phyloP scores from a whole-genome alignment of 1,140 invertebrate genomes.

The Apocrypta bakeri region DNA sequence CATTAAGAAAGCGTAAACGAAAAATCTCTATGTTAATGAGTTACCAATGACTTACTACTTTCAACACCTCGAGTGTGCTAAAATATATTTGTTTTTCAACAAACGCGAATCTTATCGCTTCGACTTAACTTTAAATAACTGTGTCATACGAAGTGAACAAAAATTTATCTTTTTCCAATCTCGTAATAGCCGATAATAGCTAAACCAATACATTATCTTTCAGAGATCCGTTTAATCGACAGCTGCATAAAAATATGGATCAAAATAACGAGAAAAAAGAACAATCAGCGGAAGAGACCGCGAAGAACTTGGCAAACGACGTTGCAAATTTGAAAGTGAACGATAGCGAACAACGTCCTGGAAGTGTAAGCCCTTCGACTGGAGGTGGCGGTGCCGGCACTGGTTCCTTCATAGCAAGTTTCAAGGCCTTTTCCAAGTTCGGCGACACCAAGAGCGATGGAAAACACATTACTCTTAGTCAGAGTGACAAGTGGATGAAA shows the following conservation, averaged over 20 bases:
- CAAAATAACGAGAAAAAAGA: conserved; percentile 3
- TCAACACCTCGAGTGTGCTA: too few species aligned
- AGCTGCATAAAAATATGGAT: background rate
- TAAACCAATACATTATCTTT: too few species aligned
- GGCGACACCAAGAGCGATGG: conserved; percentile 91
- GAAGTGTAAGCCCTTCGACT: conserved; percentile 58
- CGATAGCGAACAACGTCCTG: conserved; percentile 50
- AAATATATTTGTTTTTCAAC: too few species aligned
- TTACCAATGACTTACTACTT: too few species aligned
- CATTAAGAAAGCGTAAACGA: too few species aligned
- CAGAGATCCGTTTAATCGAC: background rate
- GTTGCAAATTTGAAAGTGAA: conserved; percentile 58
- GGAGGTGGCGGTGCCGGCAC: conserved; percentile 33
- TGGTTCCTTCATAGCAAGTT: conserved; percentile 66
- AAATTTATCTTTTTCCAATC: too few species aligned
- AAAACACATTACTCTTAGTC: conserved; percentile 88
- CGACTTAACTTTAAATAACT: too few species aligned
- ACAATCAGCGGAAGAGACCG: background rate
- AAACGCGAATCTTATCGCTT: too few species aligned
- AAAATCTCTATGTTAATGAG: too few species aligned
- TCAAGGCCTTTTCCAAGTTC: conserved; percentile 88
- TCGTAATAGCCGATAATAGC: too few species aligned
- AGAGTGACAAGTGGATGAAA: conserved; percentile 97
- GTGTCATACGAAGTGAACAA: too few species aligned
- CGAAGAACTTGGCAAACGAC: conserved; percentile 55